Conservation (phyloP, 2,797 vertebrate genomes). For the Falco peregrinus region DNA sequence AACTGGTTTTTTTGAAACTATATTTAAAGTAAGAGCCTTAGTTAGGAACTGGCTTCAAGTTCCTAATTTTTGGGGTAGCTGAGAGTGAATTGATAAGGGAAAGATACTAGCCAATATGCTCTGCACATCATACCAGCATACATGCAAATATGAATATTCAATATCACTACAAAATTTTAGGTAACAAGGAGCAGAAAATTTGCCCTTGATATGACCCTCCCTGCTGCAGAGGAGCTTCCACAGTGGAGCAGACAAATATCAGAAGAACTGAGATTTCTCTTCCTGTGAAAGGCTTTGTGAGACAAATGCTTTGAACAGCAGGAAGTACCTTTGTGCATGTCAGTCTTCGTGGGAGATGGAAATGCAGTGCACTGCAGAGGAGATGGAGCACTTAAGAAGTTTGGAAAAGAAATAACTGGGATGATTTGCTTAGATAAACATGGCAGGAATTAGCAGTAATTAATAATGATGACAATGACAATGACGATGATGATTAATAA, state of each 20-base stretch:
- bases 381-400: neutral
- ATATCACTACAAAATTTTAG: neutral
- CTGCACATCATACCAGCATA: neutral
- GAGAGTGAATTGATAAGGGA: neutral
- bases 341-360: fast-evolving
- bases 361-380: neutral
- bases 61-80: neutral
- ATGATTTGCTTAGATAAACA: neutral
- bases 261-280: neutral
- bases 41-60: neutral
- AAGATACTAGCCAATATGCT: neutral
- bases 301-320: neutral
- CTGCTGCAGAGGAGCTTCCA: neutral
- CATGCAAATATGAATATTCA: neutral
- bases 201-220: neutral
- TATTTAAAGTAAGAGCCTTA: neutral
- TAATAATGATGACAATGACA: neutral
- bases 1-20: neutral
- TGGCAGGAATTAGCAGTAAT: neutral
- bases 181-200: neutral
- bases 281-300: neutral
- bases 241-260: neutral
- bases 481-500: neutral
- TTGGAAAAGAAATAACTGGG: neutral
- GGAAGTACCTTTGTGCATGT: neutral